Conservation (phyloP, 2,888 invertebrate species). For the Hypomecis atomaria region DNA sequence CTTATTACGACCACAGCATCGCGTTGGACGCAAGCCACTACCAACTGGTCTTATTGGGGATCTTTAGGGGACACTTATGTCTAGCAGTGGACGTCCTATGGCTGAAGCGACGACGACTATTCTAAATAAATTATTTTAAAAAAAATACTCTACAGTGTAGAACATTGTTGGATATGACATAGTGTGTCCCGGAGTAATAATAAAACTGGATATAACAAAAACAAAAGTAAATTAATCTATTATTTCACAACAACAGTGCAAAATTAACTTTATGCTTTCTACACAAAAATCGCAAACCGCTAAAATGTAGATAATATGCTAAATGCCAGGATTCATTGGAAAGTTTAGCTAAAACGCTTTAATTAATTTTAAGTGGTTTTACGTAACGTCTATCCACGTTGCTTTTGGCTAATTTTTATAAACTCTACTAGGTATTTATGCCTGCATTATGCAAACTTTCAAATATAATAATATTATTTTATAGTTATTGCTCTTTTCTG, state of each 20-base stretch:
- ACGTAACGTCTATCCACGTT: slow-evolving; percentile 3
- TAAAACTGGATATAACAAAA: background rate
- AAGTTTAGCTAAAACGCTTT: slow-evolving; percentile 32
- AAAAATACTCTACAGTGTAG: too few species aligned
- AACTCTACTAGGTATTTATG: background rate
- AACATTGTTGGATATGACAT: too few species aligned
- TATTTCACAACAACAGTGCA: background rate
- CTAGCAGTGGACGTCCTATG: too few species aligned
- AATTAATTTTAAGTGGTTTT: slow-evolving; percentile 9
- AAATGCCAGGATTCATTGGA: slow-evolving; percentile 38
- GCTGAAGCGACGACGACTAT: too few species aligned
- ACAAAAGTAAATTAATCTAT: background rate
- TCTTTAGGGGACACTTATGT: too few species aligned
- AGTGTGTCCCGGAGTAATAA: too few species aligned
- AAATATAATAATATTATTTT: slow-evolving; percentile 1
- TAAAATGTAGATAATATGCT: slow-evolving; percentile 35
- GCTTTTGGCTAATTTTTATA: background rate
- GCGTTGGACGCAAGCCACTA: too few species aligned
- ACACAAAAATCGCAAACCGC: slow-evolving; percentile 30
- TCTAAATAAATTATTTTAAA: too few species aligned
- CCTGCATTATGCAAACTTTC: background rate
- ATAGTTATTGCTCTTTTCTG: background rate
- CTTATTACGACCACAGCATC: too few species aligned
- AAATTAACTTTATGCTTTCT: slow-evolving; percentile 32
- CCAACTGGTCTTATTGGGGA: too few species aligned